phyloP scores from a whole-genome alignment of 92 coral and sea anemone species.

The Micromussa lordhowensis region DNA sequence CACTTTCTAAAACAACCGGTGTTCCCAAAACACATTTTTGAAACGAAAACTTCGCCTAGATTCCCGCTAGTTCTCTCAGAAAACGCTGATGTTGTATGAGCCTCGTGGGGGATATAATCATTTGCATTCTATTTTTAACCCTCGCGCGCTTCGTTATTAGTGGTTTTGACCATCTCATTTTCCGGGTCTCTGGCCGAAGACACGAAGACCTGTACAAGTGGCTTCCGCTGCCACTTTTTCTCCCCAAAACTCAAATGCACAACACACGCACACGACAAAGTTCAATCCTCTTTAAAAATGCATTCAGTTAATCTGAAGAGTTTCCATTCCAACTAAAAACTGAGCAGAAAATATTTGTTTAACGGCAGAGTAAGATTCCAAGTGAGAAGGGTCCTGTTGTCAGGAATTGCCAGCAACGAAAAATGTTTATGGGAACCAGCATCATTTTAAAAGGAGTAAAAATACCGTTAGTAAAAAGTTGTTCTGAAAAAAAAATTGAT shows the following conservation, averaged over 20 bases:
- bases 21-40: too few species aligned
- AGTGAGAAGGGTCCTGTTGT: background rate
- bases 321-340: too few species aligned
- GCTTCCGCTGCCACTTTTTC: background rate
- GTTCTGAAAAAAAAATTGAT: background rate
- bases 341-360: too few species aligned
- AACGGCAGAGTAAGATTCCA: too few species aligned
- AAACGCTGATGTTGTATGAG: too few species aligned
- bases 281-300: background rate
- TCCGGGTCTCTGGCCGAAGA: background rate
- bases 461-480: background rate
- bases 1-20: too few species aligned
- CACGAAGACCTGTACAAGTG: background rate
- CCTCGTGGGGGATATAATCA: too few species aligned
- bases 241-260: background rate
- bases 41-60: too few species aligned
- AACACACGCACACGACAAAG: background rate
- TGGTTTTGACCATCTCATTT: background rate
- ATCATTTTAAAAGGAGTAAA: background rate
- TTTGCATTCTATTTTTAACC: too few species aligned
- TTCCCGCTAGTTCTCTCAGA: too few species aligned
- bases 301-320: background rate
- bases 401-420: background rate
- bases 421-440: background rate
- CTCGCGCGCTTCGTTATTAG: too few species aligned